phyloP scores from a whole-genome alignment of 1,140 invertebrate genomes.

The Euglossa dilemma region DNA sequence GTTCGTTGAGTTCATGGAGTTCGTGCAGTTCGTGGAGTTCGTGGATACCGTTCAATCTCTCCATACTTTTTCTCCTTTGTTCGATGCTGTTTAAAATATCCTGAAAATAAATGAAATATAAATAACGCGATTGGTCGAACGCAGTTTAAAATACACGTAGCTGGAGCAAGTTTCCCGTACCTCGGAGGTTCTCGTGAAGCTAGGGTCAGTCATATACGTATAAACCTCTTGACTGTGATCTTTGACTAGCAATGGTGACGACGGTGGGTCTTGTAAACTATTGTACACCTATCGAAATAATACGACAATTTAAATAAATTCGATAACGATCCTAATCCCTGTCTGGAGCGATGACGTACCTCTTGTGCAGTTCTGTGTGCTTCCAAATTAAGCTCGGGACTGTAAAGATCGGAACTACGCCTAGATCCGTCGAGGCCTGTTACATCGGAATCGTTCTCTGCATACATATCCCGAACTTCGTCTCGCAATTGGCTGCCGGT shows the following conservation, averaged over 20 bases:
- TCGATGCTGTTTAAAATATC: constrained; percentile 68
- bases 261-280: constrained; percentile 79
- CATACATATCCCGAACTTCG: constrained; percentile 69
- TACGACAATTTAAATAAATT: neutral
- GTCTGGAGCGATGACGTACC: constrained; percentile 49
- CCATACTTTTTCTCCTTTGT: constrained; percentile 11
- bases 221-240: constrained; percentile 76
- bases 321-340: neutral
- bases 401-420: constrained; percentile 77
- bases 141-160: neutral
- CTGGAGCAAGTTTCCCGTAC: constrained; percentile 53
- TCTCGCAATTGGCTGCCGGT: constrained; percentile 59
- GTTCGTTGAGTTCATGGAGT: constrained; percentile 52
- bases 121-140: neutral
- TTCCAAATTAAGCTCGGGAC: constrained; percentile 79
- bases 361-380: constrained; percentile 80
- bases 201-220: constrained; percentile 76
- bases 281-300: constrained; percentile 76
- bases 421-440: constrained; percentile 66
- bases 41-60: neutral
- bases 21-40: constrained; percentile 64
- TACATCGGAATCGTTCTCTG: constrained; percentile 66
- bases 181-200: constrained; percentile 81
- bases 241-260: constrained; percentile 76
- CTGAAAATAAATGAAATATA: constrained; percentile 54